These are phyloP conservation scores for Anastatus disparis DNA, from an alignment of 1,140 invertebrate species.

Conservation along the genomic window DNA sequence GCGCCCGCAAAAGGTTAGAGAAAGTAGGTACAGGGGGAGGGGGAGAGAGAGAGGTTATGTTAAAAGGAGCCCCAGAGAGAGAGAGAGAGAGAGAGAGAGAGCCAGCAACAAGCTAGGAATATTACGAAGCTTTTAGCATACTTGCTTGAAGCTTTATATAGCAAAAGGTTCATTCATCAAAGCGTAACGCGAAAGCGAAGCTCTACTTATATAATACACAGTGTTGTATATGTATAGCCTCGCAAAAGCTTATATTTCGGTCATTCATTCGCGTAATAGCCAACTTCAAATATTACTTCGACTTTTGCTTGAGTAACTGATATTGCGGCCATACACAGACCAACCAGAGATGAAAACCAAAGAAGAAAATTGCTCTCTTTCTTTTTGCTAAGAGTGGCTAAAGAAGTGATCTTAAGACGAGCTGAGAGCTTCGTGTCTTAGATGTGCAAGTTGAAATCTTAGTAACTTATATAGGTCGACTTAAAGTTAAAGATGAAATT, in stretches of 20 bases:
- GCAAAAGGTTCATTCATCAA: constrained; percentile 54
- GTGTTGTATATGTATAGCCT: too few species aligned
- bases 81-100: constrained; percentile 18
- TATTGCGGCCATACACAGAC: too few species aligned
- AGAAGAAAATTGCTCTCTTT: too few species aligned
- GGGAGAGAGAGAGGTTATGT: too few species aligned
- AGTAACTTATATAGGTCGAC: too few species aligned
- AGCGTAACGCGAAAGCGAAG: constrained; percentile 36
- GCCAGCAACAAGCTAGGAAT: not conserved
- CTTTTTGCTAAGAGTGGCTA: too few species aligned
- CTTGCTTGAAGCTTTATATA: constrained; percentile 52
- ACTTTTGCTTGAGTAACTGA: constrained; percentile 15
- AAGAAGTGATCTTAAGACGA: too few species aligned
- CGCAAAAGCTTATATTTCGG: constrained; percentile 50
- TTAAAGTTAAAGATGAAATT: too few species aligned
- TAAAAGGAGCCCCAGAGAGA: not conserved
- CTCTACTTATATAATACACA: too few species aligned
- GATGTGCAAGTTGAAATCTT: too few species aligned
- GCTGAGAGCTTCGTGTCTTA: too few species aligned
- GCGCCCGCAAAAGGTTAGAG: too few species aligned
- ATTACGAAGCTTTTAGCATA: constrained; percentile 54
- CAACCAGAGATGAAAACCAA: not conserved
- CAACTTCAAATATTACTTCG: constrained; percentile 50
- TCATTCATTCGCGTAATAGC: constrained; percentile 50
- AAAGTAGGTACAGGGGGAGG: not conserved